Percentiles rank a stretch among this genome's conserved stretches.
These are phyloP conservation scores for Synanthedon andrenaeformis DNA, from an alignment of 2,888 invertebrate species.

Conservation along the genomic window DNA sequence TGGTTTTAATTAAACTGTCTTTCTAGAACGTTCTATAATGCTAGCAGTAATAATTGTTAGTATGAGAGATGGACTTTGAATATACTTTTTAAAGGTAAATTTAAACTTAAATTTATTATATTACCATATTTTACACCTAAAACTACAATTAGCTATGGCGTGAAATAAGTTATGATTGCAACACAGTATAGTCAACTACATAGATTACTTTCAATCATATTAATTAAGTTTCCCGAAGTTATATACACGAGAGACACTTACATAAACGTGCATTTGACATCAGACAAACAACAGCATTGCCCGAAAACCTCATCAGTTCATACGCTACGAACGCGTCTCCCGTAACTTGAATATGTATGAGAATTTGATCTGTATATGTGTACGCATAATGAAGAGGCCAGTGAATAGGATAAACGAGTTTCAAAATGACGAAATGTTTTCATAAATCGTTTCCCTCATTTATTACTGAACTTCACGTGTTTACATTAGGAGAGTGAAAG, in stretches of 20 bases:
- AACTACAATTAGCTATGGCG: too few relatives aligned
- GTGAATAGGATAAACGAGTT: constrained; percentile 6
- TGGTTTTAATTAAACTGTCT: too few relatives aligned
- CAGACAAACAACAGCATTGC: neutral
- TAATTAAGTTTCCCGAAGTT: too few relatives aligned
- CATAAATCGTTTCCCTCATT: constrained; percentile 15
- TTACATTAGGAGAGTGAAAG: constrained; percentile 13
- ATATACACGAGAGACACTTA: neutral
- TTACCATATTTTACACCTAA: too few relatives aligned
- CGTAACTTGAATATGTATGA: constrained; percentile 46
- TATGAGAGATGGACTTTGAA: too few relatives aligned
- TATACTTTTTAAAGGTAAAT: too few relatives aligned
- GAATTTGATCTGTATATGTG: constrained; percentile 32
- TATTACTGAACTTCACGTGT: constrained; percentile 15
- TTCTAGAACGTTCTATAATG: too few relatives aligned
- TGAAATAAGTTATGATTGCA: too few relatives aligned
- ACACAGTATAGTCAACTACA: too few relatives aligned
- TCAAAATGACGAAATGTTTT: neutral
- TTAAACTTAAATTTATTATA: too few relatives aligned
- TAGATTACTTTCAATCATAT: too few relatives aligned
- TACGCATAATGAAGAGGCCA: constrained; percentile 7
- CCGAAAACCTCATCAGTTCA: neutral
- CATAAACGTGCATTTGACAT: neutral
- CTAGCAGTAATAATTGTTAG: too few relatives aligned
- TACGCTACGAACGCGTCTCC: constrained; percentile 7